phyloP scores from a whole-genome alignment of 2,113 vertebrate species.

The Abramis brama region DNA sequence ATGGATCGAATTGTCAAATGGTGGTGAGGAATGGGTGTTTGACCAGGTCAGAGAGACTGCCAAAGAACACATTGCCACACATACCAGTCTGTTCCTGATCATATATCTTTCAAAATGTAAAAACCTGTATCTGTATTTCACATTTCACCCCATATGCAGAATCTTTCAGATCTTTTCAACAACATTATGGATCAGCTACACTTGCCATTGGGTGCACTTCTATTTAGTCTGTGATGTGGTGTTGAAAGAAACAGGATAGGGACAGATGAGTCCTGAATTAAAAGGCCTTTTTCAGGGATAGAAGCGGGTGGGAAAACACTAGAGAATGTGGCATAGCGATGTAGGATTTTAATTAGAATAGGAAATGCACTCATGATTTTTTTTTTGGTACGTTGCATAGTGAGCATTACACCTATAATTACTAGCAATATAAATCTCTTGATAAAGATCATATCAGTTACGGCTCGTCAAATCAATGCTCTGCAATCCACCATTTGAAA shows the following conservation, averaged over 20 bases:
- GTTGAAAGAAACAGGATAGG: background rate
- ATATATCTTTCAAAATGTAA: background rate
- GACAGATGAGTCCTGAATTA: background rate
- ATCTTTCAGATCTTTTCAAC: conserved; percentile 32
- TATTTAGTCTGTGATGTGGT: background rate
- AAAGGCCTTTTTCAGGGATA: background rate
- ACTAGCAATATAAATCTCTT: background rate
- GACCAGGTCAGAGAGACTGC: conserved; percentile 97
- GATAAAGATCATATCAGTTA: conserved; percentile 4
- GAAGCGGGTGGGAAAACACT: background rate
- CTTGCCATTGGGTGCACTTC: background rate
- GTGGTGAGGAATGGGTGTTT: conserved; percentile 99
- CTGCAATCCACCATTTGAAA: conserved; percentile 24
- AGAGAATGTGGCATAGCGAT: background rate
- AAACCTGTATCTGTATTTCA: background rate
- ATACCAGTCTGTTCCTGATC: conserved; percentile 78
- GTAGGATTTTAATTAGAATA: background rate
- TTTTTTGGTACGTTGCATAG: background rate
- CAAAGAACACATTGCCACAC: conserved; percentile 94
- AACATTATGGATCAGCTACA: conserved; percentile 25
- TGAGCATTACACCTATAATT: background rate
- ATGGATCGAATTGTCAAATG: conserved; percentile 99
- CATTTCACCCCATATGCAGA: conserved; percentile 26
- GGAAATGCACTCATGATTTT: background rate
- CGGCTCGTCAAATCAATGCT: background rate